These are phyloP conservation scores for Megalonaias nervosa DNA, from an alignment of 1,140 invertebrate species.

Conservation along the genomic window DNA sequence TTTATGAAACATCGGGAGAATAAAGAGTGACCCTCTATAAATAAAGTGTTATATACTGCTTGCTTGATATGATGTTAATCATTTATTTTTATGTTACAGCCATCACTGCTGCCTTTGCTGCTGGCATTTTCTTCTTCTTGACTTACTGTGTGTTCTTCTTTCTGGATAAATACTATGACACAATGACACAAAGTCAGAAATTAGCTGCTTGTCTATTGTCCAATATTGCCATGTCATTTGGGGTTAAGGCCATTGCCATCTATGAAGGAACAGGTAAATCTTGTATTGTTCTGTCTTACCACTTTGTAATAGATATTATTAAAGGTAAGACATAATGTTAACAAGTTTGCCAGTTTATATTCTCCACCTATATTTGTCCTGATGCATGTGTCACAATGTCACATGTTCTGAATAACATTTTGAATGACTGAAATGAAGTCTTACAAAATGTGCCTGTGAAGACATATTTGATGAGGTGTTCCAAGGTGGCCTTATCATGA, in stretches of 20 bases:
- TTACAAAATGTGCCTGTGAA: too few species aligned
- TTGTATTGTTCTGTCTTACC: background rate
- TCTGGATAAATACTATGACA: slow-evolving; percentile 74
- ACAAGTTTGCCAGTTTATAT: background rate
- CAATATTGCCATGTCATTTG: slow-evolving; percentile 56
- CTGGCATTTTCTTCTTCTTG: slow-evolving; percentile 64
- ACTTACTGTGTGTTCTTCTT: slow-evolving; percentile 72
- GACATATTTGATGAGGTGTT: background rate
- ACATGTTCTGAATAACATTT: background rate
- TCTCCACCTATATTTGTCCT: background rate
- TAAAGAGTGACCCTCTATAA: background rate
- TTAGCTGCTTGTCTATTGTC: slow-evolving; percentile 46
- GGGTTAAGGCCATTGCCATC: slow-evolving; percentile 53
- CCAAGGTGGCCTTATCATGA: background rate
- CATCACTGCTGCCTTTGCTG: slow-evolving; percentile 59
- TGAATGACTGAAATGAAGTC: background rate
- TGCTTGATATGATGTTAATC: background rate
- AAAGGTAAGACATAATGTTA: background rate
- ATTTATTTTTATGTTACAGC: slow-evolving; percentile 48
- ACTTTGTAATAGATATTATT: background rate
- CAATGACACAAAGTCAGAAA: slow-evolving; percentile 43
- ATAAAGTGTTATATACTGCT: background rate
- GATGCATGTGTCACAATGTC: background rate
- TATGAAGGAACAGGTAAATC: slow-evolving; percentile 71
- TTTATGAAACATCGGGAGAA: background rate